Conservation (phyloP, 2,888 invertebrate species). For the Drosophila cognata region DNA sequence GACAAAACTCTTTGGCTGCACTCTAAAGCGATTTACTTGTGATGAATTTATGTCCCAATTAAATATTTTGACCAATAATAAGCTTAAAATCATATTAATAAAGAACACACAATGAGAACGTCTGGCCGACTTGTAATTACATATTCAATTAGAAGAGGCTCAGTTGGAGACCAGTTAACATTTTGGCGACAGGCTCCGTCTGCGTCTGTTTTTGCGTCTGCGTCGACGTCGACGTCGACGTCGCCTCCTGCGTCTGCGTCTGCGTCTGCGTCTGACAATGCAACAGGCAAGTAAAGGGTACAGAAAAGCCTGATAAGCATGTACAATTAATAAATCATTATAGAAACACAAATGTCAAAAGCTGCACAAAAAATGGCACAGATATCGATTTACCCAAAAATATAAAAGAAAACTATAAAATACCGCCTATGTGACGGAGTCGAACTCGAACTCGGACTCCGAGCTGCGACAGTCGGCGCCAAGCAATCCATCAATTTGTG, state of each 20-base stretch:
- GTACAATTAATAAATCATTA: slow-evolving; percentile 75
- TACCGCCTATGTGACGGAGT: slow-evolving; percentile 57
- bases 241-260: slow-evolving; percentile 15
- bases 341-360: slow-evolving; percentile 58
- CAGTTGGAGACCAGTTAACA: slow-evolving; percentile 34
- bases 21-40: slow-evolving; percentile 33
- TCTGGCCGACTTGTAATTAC: slow-evolving; percentile 52
- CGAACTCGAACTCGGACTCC: slow-evolving; percentile 26
- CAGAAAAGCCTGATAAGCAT: slow-evolving; percentile 58
- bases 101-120: slow-evolving; percentile 43
- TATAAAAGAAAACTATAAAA: slow-evolving; percentile 60
- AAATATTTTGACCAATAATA: slow-evolving; percentile 23
- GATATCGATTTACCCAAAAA: slow-evolving; percentile 73
- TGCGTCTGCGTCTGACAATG: slow-evolving; percentile 25
- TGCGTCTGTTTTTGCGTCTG: slow-evolving; percentile 23
- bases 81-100: slow-evolving; percentile 76
- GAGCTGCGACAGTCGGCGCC: slow-evolving; percentile 81
- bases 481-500: slow-evolving; percentile 83
- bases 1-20: neutral
- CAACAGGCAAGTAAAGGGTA: slow-evolving; percentile 41
- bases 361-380: slow-evolving; percentile 67
- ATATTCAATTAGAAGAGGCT: slow-evolving; percentile 59
- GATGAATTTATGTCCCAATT: slow-evolving; percentile 62
- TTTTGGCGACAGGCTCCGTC: slow-evolving; percentile 61
- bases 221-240: slow-evolving; percentile 22